Base-by-base conservation (phyloP, 2,113 vertebrate genomes). In the Mesembrinibis cayennensis region DNA sequence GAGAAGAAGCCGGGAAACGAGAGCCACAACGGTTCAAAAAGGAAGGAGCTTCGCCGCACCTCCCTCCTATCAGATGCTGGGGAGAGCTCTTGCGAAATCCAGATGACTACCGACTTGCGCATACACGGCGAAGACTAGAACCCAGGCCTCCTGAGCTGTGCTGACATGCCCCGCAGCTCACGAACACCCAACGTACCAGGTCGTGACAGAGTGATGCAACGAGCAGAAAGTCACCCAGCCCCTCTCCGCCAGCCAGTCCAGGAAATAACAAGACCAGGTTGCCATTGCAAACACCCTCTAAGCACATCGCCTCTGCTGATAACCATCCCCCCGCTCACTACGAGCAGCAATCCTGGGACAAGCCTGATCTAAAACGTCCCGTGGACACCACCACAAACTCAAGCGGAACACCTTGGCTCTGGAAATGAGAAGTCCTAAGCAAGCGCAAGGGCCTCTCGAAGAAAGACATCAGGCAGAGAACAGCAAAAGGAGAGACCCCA, bases 151-250 rank as follows among this genome's bases (percentile, higher is more conserved):
- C 42, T 1, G 42, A 71, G 93, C 81, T 61, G 82, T 6, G 19
- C 76, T 16, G 59, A 83, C 53, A 36, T 58, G 92, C 69, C 71
- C 82, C 7, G 2, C 22, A 36, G 84, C 55, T 55, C 22, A 4
- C 4, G 1, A 56, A 30, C 45, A n/a, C 16, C 42, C 78, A 38
- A 34, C 11, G 1, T 6, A 69, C 10, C 0, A 0, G 44, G n/a
- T n/a, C 6, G 5, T 10, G 72, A 74, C 29, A 55, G 9, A 11
- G 55, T 6, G 59, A 90, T 32, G 76, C 76, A 81, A 81, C 0
- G 5, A 40, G 27, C 29, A 58, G 29, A 45, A 83, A 74, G 49
- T 36, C 59, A 40, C 66, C 4, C 0, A 8, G 78, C 36, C 53
- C 23, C 66, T 77, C 53, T 61, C 49, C 1, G 5, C 10, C 55